These are phyloP conservation scores for Bembecia ichneumoniformis DNA, from an alignment of 2,888 invertebrate genomes.

Conservation along the genomic window DNA sequence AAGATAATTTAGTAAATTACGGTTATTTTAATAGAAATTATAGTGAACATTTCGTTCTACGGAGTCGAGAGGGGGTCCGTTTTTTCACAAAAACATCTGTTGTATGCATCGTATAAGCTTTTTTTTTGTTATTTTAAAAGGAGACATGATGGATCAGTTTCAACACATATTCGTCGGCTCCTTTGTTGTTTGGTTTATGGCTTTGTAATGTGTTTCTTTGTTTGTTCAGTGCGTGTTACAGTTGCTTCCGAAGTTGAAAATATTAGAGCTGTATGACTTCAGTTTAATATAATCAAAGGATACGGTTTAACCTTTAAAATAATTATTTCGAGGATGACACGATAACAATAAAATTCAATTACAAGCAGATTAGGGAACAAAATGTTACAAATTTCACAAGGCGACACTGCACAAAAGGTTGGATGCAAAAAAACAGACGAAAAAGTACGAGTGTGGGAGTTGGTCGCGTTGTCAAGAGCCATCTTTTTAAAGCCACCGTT, in stretches of 20 bases:
- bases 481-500: constrained; percentile 57
- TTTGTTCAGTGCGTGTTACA: constrained; percentile 64
- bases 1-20: constrained; percentile 58
- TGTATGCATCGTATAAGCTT: constrained; percentile 56
- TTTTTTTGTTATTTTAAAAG: constrained; percentile 68
- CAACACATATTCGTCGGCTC: constrained; percentile 67
- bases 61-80: constrained; percentile 46
- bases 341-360: constrained; percentile 31
- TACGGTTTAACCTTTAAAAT: background rate
- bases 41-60: constrained; percentile 37
- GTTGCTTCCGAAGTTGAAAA: constrained; percentile 47
- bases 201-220: constrained; percentile 71
- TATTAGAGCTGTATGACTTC: constrained; percentile 15
- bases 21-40: constrained; percentile 61
- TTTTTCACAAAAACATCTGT: constrained; percentile 68
- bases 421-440: constrained; percentile 37
- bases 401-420: constrained; percentile 37
- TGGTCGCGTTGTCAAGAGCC: constrained; percentile 34
- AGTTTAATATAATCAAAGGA: background rate
- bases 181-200: constrained; percentile 68
- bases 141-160: constrained; percentile 73
- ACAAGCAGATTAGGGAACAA: constrained; percentile 11
- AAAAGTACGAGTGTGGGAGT: constrained; percentile 59
- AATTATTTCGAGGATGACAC: background rate
- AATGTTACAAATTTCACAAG: constrained; percentile 14